Conservation (phyloP, 1,140 invertebrate genomes). For the Hermetia illucens region DNA sequence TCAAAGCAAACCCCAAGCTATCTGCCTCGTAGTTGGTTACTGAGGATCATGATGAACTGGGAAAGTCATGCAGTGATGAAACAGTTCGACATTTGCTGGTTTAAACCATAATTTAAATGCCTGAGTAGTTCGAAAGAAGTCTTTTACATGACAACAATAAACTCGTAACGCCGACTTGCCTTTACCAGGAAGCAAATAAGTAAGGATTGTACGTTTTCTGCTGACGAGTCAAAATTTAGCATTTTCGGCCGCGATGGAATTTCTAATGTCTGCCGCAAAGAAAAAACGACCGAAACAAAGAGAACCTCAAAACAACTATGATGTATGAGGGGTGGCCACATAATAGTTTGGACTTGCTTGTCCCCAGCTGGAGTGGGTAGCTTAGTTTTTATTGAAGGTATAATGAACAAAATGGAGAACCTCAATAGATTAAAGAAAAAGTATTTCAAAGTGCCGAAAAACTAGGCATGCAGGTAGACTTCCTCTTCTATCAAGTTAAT, state of each 20-base stretch:
- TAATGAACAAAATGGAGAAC: constrained; percentile 6
- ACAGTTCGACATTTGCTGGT: constrained; percentile 1
- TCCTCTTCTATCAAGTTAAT: constrained; percentile 7
- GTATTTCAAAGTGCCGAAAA: constrained; percentile 3
- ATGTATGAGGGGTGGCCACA: constrained; percentile 7
- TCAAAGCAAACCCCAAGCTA: constrained; percentile 6
- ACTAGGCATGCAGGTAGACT: not conserved
- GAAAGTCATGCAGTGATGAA: constrained; percentile 2
- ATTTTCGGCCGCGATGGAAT: constrained; percentile 6
- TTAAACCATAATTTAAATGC: constrained; percentile 1
- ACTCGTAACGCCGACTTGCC: not conserved
- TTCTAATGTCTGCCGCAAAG: constrained; percentile 3
- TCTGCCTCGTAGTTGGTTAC: constrained; percentile 5
- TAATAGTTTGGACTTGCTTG: too few species aligned
- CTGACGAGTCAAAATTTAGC: constrained; percentile 9
- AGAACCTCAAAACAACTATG: constrained; percentile 4
- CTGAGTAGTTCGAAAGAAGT: constrained; percentile 1
- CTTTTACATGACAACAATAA: constrained; percentile 2
- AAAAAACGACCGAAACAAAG: constrained; percentile 5
- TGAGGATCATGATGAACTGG: not conserved
- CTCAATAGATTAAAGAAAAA: constrained; percentile 4
- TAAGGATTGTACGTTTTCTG: constrained; percentile 3
- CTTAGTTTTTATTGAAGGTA: constrained; percentile 5
- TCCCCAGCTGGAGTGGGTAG: constrained; percentile 3
- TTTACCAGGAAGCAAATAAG: constrained; percentile 3